A percentile compares a stretch with the other conserved stretches of the same genome.
Evolutionary conservation across 2,888 invertebrate species (phyloP).

Genomic region (Nebria brevicollis): DNA sequence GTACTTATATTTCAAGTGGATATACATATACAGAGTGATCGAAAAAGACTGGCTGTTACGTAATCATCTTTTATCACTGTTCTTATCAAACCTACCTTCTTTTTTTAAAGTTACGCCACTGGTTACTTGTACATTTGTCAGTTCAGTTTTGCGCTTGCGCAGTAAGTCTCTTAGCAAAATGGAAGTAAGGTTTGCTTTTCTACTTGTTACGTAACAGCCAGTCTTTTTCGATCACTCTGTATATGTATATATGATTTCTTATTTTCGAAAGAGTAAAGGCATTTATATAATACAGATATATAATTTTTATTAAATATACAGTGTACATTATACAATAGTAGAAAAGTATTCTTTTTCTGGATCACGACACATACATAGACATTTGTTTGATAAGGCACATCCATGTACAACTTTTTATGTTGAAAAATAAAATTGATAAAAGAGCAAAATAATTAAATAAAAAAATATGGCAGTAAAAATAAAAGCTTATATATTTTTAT

Average conservation of each 20-base stretch:
- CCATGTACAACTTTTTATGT: slow-evolving; percentile 28
- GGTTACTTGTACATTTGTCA: too few species aligned
- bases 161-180: too few species aligned
- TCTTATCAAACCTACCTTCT: too few species aligned
- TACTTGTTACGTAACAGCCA: too few species aligned
- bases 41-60: too few species aligned
- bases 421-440: background rate
- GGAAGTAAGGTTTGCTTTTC: too few species aligned
- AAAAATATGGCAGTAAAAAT: slow-evolving; percentile 13
- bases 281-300: slow-evolving; percentile 30
- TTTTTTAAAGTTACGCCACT: too few species aligned
- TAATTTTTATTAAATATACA: slow-evolving; percentile 44
- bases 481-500: background rate
- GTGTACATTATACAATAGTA: slow-evolving; percentile 45
- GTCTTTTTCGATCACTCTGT: too few species aligned
- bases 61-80: too few species aligned
- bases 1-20: too few species aligned
- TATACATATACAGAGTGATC: too few species aligned
- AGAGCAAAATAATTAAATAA: background rate
- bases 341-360: slow-evolving; percentile 41
- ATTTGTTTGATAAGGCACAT: slow-evolving; percentile 44
- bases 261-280: background rate
- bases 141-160: too few species aligned
- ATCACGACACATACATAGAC: slow-evolving; percentile 47
- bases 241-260: background rate